Percentiles rank a stretch among this genome's conserved stretches.
phyloP scores from a whole-genome alignment of 35 echinoderm and acorn worm species.

The Amphiura filiformis region DNA sequence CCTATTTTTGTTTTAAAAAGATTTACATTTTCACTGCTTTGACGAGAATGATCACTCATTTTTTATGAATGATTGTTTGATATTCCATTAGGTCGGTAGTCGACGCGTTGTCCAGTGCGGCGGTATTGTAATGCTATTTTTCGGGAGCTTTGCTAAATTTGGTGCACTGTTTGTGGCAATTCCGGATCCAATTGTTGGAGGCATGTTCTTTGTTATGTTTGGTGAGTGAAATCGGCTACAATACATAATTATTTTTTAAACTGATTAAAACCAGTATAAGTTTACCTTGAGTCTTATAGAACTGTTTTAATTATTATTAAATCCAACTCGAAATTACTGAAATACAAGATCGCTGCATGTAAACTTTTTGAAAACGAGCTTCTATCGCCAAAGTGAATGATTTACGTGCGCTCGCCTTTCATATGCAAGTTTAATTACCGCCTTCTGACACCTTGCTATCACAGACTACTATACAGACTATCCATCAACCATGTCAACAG shows the following conservation, averaged over 20 bases:
- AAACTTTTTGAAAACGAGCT: too few species aligned
- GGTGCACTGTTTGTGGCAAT: constrained; percentile 69
- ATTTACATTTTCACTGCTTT: too few species aligned
- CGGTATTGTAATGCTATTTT: constrained; percentile 58
- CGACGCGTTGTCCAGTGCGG: constrained; percentile 53
- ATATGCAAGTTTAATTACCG: too few species aligned
- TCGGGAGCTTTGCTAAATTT: constrained; percentile 70
- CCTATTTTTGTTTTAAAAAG: too few species aligned
- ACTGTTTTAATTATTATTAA: too few species aligned
- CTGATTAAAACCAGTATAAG: neutral
- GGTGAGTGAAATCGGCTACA: constrained; percentile 62
- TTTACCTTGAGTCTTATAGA: too few species aligned
- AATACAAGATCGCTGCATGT: too few species aligned
- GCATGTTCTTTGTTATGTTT: constrained; percentile 58
- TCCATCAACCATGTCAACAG: neutral
- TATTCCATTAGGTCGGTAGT: constrained; percentile 61
- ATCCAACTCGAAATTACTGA: neutral
- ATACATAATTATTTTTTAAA: neutral
- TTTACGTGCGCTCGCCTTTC: too few species aligned
- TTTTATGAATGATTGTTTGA: neutral
- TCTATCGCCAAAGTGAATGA: too few species aligned
- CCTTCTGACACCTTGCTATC: too few species aligned
- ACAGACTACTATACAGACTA: neutral
- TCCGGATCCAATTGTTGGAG: constrained; percentile 77
- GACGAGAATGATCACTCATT: too few species aligned